Conservation (phyloP, 1,140 invertebrate genomes). For the Ctenoplectra terminalis region DNA sequence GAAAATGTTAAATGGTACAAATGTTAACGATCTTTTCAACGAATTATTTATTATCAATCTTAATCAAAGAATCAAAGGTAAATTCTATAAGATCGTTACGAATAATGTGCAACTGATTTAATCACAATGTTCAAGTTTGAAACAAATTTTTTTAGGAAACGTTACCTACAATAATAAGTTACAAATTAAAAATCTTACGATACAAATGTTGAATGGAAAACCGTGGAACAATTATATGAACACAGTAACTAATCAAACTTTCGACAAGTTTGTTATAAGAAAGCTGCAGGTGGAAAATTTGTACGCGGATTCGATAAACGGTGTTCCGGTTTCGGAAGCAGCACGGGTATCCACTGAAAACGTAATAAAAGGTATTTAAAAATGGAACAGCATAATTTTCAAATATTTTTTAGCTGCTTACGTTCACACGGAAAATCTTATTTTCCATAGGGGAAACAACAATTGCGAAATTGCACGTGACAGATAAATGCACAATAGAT, state of each 20-base stretch:
- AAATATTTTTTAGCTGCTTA: neutral
- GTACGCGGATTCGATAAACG: constrained; percentile 68
- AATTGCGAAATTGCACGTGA: constrained; percentile 61
- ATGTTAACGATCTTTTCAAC: constrained; percentile 54
- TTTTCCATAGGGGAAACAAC: constrained; percentile 59
- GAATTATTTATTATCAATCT: constrained; percentile 60
- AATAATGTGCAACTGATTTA: neutral
- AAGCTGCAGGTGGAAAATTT: constrained; percentile 64
- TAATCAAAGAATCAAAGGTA: constrained; percentile 69
- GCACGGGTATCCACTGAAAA: constrained; percentile 74
- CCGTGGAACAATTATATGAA: constrained; percentile 67
- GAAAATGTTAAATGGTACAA: constrained; percentile 51
- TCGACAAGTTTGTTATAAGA: constrained; percentile 58
- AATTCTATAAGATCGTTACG: neutral
- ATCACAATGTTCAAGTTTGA: neutral
- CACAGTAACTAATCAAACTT: constrained; percentile 67
- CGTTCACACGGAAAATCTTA: neutral
- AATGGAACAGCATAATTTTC: neutral
- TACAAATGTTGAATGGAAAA: constrained; percentile 64
- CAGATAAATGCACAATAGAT: constrained; percentile 51
- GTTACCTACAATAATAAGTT: constrained; percentile 60
- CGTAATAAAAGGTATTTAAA: constrained; percentile 67
- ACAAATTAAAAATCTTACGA: constrained; percentile 54
- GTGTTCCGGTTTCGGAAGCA: constrained; percentile 67
- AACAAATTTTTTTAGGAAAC: constrained; percentile 64